phyloP scores from a whole-genome alignment of 2,113 vertebrate genomes.

The Polypterus senegalus region DNA sequence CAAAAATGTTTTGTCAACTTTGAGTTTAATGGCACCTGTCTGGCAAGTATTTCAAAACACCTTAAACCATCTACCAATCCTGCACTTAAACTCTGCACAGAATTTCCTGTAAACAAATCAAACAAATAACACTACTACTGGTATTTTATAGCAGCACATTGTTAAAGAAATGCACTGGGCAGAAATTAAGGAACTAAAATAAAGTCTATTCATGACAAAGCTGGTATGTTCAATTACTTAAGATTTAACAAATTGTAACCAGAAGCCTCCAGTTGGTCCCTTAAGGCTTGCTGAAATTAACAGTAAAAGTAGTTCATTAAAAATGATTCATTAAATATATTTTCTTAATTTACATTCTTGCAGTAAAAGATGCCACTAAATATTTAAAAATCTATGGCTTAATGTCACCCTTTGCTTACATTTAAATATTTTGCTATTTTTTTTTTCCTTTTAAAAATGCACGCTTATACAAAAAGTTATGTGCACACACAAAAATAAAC shows the following conservation, averaged over 20 bases:
- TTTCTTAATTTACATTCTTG: slow-evolving; percentile 41
- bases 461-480: background rate
- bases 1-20: background rate
- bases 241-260: slow-evolving; percentile 8
- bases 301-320: slow-evolving; percentile 25
- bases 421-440: slow-evolving; percentile 34
- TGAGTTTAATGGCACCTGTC: slow-evolving; percentile 24
- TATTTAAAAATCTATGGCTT: slow-evolving; percentile 53
- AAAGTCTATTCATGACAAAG: too few relatives aligned
- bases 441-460: slow-evolving; percentile 12
- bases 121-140: slow-evolving; percentile 14
- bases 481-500: slow-evolving; percentile 8
- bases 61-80: slow-evolving; percentile 30
- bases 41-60: slow-evolving; percentile 21
- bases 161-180: too few relatives aligned
- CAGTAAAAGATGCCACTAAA: slow-evolving; percentile 30
- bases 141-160: slow-evolving; percentile 30
- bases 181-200: too few relatives aligned
- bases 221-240: too few relatives aligned
- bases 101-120: slow-evolving; percentile 16
- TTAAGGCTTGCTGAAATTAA: slow-evolving; percentile 48
- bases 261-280: slow-evolving; percentile 47
- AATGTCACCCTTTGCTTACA: slow-evolving; percentile 42
- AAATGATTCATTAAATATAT: slow-evolving; percentile 4
- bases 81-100: slow-evolving; percentile 7